Percentiles rank a stretch among this genome's conserved stretches.
phyloP scores from a whole-genome alignment of 2,888 invertebrate species.

The Arrhopalites spinosus region DNA sequence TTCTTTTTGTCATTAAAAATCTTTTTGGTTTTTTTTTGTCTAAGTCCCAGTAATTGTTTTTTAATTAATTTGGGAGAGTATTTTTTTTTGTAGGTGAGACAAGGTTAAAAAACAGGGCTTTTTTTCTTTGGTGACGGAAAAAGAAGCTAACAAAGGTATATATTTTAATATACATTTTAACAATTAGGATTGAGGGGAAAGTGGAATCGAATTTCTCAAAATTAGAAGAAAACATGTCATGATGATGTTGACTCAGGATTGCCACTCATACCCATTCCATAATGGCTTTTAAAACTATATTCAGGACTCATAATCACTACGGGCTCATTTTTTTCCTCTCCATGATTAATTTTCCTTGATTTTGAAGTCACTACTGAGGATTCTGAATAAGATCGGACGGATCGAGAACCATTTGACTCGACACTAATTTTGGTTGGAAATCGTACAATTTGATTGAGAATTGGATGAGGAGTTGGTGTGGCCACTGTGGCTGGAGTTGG shows the following conservation, averaged over 20 bases:
- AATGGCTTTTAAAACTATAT: slow-evolving; percentile 4
- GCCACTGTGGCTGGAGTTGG: not conserved
- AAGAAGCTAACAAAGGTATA: too few species aligned
- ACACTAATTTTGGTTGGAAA: not conserved
- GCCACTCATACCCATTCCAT: not conserved
- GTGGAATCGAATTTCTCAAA: not conserved
- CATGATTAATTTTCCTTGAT: not conserved
- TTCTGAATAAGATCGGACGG: not conserved
- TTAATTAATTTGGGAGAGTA: too few species aligned
- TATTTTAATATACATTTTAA: too few species aligned
- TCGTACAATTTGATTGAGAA: slow-evolving; percentile 15
- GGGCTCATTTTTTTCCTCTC: not conserved
- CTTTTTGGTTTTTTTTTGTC: too few species aligned
- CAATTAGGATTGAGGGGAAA: too few species aligned
- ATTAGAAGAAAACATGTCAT: not conserved
- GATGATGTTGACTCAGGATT: not conserved
- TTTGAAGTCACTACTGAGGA: not conserved
- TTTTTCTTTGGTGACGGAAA: too few species aligned
- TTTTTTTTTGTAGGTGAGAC: too few species aligned
- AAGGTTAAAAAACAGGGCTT: too few species aligned
- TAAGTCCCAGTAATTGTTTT: too few species aligned
- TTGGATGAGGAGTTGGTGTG: slow-evolving; percentile 4
- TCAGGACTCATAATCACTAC: slow-evolving; percentile 8
- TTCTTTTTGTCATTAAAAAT: too few species aligned
- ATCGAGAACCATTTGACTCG: not conserved